Base-by-base conservation (phyloP, 2,888 invertebrate genomes). In the Cerastoderma edule region DNA sequence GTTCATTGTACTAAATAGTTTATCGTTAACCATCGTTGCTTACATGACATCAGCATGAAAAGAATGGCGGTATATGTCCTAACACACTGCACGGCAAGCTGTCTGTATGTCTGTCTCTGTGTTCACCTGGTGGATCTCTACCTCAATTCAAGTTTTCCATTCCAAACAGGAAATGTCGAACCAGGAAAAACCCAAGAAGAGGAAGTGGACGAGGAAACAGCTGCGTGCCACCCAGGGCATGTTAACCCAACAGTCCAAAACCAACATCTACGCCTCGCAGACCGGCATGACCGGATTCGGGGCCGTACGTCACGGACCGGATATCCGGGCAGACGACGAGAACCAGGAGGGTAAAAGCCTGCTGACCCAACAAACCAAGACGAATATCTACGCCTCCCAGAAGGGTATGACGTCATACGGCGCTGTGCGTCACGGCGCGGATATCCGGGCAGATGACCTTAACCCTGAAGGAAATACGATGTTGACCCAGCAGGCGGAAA, bases 301-400 rank as follows among this genome's bases (percentile, higher is more conserved):
- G 16, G 80, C 86, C 13, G 83, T 83, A 4, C 83, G 89, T 32
- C 91, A 91, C 75, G 86, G 88, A 32, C 83, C 89, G 24, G 90
- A 91, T 71, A 92, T 92, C 77, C 75, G 86, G 48, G 87, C 89
- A 24, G 92, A 92, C 64, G 89, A 90, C 35, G 75, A 87, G 67
- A 68, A 75, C n/a, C 79, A 83, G 46, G 90, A 88, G 28, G 88
- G 91, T 24, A 85, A 89, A 32, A 85, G 83, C 5, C 70, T 88
- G n/a, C 88, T 92, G 32, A 85, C 91, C 33, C 85, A 91, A 24
- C 89, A 91, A 77, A 89, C 91, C n/a, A 92, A 91, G 27, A 90
- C 90, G 30, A 92, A 92, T 84, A 91, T 92, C 79, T 88, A 87
- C 50, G 74, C 74, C 6, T 79, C 82, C 19, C 82, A 79, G 57